Conservation (phyloP, 2,888 invertebrate species). For the Atrina japonica region DNA sequence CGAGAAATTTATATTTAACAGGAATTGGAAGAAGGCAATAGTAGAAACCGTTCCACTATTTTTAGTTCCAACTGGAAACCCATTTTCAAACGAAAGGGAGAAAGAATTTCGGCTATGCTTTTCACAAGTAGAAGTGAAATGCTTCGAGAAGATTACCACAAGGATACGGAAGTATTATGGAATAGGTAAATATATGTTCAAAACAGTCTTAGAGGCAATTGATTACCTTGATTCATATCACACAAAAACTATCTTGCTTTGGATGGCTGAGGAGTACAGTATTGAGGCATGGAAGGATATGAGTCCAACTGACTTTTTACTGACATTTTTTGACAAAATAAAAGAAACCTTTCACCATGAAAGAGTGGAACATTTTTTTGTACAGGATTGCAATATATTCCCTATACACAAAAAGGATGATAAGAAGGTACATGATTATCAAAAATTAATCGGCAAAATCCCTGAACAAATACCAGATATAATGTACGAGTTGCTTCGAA, state of each 20-base stretch:
- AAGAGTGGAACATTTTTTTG: constrained; percentile 27
- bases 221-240: constrained; percentile 43
- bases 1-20: constrained; percentile 5
- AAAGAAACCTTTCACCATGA: constrained; percentile 1
- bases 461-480: constrained; percentile 2
- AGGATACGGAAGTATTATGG: constrained; percentile 37
- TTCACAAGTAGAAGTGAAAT: constrained; percentile 40
- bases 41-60: constrained; percentile 24
- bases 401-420: constrained; percentile 26
- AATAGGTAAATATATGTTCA: constrained; percentile 41
- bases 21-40: constrained; percentile 13
- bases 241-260: constrained; percentile 40
- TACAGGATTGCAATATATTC: constrained; percentile 36
- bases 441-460: background rate
- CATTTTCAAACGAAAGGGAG: constrained; percentile 8
- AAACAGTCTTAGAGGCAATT: constrained; percentile 15
- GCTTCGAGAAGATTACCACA: constrained; percentile 26
- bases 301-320: constrained; percentile 10
- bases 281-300: constrained; percentile 10
- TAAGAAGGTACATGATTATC: background rate
- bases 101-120: constrained; percentile 41
- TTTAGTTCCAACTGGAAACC: constrained; percentile 45
- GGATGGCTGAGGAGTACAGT: constrained; percentile 22
- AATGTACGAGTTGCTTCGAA: background rate
- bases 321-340: constrained; percentile 6